Evolutionary conservation across 1,140 invertebrate genomes (phyloP).

Genomic region (Drosophila parvula): DNA sequence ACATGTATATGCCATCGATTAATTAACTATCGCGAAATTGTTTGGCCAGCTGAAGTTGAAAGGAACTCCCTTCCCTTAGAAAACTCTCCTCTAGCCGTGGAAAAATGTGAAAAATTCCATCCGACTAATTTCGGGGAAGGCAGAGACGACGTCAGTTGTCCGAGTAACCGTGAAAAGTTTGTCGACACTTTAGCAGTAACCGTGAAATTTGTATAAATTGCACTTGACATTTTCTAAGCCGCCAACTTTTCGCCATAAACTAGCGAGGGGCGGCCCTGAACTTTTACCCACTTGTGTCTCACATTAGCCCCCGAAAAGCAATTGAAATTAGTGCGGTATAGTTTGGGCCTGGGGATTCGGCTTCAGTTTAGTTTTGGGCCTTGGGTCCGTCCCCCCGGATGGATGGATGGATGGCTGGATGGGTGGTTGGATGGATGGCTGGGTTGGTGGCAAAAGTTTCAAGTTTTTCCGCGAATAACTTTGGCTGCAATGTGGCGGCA

Average conservation of each 20-base stretch:
- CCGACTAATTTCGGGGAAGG: constrained; percentile 19
- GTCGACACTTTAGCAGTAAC: constrained; percentile 61
- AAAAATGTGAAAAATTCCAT: background rate
- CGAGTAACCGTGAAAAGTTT: constrained; percentile 65
- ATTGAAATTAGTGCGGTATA: constrained; percentile 69
- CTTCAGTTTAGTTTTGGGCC: background rate
- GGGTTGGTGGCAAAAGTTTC: constrained; percentile 45
- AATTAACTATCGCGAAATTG: constrained; percentile 32
- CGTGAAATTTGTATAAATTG: constrained; percentile 80
- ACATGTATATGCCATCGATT: constrained; percentile 13
- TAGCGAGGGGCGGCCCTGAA: constrained; percentile 11
- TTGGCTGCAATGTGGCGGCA: constrained; percentile 76
- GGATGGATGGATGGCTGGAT: constrained; percentile 24
- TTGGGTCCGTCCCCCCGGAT: constrained; percentile 9
- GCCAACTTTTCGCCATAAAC: constrained; percentile 61
- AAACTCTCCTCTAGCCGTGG: background rate
- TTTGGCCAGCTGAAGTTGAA: constrained; percentile 2
- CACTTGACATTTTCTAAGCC: constrained; percentile 68
- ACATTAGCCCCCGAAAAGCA: constrained; percentile 64
- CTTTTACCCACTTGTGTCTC: constrained; percentile 28
- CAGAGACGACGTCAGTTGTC: constrained; percentile 27
- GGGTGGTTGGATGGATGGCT: background rate
- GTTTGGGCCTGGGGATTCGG: constrained; percentile 21
- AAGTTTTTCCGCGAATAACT: constrained; percentile 64
- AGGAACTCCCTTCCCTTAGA: background rate